These are phyloP conservation scores for Rotaria sp. DNA, from an alignment of 2,888 invertebrate species.

Conservation along the genomic window DNA sequence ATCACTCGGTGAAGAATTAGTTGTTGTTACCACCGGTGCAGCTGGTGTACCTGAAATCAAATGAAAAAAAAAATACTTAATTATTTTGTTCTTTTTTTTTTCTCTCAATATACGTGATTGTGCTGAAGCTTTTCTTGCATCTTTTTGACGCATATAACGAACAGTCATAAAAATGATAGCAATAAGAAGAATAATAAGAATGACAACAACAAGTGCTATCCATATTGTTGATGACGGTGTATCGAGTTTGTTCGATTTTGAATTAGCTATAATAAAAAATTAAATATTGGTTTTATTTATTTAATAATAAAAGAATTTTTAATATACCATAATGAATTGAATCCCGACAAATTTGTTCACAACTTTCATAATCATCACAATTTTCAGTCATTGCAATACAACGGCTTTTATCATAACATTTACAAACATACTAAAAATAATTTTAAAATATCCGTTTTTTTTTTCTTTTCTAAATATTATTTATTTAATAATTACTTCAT, in stretches of 20 bases:
- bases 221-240: not conserved
- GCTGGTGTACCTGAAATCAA: not conserved
- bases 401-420: not conserved
- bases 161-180: not conserved
- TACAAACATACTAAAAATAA: not conserved
- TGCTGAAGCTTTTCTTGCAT: not conserved
- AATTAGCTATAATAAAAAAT: not conserved
- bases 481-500: not conserved
- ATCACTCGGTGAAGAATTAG: not conserved
- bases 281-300: not conserved
- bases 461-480: too few relatives aligned
- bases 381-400: not conserved
- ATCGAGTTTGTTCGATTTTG: not conserved
- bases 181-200: not conserved
- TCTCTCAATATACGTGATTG: not conserved
- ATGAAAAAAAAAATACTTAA: too few relatives aligned
- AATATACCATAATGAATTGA: not conserved
- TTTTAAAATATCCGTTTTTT: not conserved
- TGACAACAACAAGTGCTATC: not conserved
- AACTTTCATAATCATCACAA: not conserved
- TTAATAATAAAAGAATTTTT: too few relatives aligned
- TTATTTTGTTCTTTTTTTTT: not conserved
- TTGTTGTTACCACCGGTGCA: not conserved
- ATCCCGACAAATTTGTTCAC: not conserved
- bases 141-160: not conserved